phyloP scores from a whole-genome alignment of 2,113 vertebrate species.

The Petrocephalus microphthalmus region DNA sequence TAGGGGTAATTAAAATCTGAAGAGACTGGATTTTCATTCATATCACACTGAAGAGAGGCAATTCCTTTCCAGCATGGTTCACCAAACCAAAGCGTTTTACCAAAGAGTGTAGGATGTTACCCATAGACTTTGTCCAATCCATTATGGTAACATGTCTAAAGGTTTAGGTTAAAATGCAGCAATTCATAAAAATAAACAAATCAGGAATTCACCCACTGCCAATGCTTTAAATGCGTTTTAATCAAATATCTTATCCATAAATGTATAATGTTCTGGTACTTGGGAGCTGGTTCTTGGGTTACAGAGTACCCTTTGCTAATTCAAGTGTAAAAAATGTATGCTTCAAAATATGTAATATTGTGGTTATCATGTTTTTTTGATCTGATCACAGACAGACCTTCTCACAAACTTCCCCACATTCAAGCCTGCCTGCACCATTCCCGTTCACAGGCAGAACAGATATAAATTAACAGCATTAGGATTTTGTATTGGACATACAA shows the following conservation, averaged over 20 bases:
- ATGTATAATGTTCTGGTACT: slow-evolving; percentile 4
- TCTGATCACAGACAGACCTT: neutral
- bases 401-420: neutral
- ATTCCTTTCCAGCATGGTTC: neutral
- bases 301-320: neutral
- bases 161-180: neutral
- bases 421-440: neutral
- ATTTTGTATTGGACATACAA: neutral
- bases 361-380: neutral
- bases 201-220: neutral
- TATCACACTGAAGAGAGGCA: neutral
- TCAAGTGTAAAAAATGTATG: neutral
- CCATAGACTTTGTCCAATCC: neutral
- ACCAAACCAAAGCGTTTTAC: neutral
- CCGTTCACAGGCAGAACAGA: neutral
- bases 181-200: neutral
- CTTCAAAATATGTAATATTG: neutral
- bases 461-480: neutral
- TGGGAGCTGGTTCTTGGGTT: neutral
- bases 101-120: neutral
- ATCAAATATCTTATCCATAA: slow-evolving; percentile 1
- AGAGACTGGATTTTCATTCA: neutral
- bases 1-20: neutral
- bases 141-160: neutral
- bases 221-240: slow-evolving; percentile 16